phyloP scores from a whole-genome alignment of 2,888 invertebrate species.

The Mesorhabditis spiculigera region DNA sequence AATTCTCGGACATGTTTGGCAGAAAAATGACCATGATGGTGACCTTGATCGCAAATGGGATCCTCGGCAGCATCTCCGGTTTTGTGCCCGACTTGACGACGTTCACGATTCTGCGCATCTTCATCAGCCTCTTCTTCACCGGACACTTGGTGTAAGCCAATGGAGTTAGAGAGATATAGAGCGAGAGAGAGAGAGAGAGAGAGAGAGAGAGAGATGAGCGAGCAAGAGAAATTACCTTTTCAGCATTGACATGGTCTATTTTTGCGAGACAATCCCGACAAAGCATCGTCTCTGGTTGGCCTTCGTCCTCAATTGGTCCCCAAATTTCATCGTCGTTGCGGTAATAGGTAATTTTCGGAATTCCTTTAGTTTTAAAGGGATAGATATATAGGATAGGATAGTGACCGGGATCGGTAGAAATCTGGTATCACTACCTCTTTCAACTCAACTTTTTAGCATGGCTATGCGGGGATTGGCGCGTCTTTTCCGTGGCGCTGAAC shows the following conservation, averaged over 20 bases:
- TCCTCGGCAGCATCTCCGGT: not conserved
- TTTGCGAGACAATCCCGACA: not conserved
- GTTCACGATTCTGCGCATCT: not conserved
- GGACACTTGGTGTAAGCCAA: not conserved
- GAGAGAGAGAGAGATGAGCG: no score
- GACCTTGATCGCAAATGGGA: not conserved
- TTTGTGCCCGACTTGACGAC: not conserved
- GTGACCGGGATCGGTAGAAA: no score
- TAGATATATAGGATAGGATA: no score
- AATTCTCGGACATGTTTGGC: not conserved
- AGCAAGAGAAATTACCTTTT: not conserved
- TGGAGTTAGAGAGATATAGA: no score
- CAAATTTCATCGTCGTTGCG: constrained; percentile 4
- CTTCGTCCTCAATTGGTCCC: not conserved
- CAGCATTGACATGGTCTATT: not conserved
- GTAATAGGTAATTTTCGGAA: not conserved
- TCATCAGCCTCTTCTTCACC: not conserved
- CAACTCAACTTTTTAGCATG: not conserved
- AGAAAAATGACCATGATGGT: not conserved
- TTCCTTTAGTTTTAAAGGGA: no score
- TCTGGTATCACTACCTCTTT: no score
- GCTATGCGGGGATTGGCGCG: not conserved
- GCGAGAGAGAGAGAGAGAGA: no score
- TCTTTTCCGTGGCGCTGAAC: not conserved
- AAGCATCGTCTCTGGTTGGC: constrained; percentile 6